Evolutionary conservation across 2,888 invertebrate species (phyloP).

Genomic region (Andrena flavipes): DNA sequence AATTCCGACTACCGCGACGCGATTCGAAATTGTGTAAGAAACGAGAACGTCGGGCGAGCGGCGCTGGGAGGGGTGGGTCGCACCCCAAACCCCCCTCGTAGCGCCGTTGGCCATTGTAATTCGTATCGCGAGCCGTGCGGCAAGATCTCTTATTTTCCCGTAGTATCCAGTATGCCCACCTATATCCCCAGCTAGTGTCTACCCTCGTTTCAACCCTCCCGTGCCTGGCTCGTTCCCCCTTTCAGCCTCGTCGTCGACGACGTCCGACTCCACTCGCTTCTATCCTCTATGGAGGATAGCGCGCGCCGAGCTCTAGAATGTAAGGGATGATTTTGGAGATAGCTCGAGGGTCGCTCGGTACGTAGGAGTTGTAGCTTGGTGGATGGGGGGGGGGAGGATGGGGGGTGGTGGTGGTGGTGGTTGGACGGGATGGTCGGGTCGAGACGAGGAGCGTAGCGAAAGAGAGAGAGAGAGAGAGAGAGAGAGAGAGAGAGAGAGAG

Average conservation of each 20-base stretch:
- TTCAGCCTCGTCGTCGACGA: conserved; percentile 62
- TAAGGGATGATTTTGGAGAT: conserved; percentile 85
- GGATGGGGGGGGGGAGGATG: conserved; percentile 65
- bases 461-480: conserved; percentile 42
- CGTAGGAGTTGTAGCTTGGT: conserved; percentile 81
- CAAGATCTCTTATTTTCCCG: conserved; percentile 81
- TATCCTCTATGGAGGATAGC: conserved; percentile 74
- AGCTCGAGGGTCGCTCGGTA: conserved; percentile 83
- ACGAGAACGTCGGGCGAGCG: conserved; percentile 5
- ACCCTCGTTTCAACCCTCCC: conserved; percentile 72
- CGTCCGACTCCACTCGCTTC: conserved; percentile 69
- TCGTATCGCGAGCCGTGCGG: conserved; percentile 76
- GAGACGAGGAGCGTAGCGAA: conserved; percentile 69
- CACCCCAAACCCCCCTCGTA: conserved; percentile 36
- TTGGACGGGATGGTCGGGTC: conserved; percentile 64
- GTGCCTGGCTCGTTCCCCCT: conserved; percentile 39
- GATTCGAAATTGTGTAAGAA: conserved; percentile 49
- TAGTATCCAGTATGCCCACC: conserved; percentile 76
- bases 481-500: conserved; percentile 26
- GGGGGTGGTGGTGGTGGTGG: conserved; percentile 4
- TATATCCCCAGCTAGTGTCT: conserved; percentile 72
- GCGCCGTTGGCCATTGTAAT: conserved; percentile 76
- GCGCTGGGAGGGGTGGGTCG: conserved; percentile 34
- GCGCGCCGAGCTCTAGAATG: conserved; percentile 79
- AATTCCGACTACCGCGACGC: conserved; percentile 31